phyloP scores from a whole-genome alignment of 2,797 vertebrate genomes.

The Merluccius polli region DNA sequence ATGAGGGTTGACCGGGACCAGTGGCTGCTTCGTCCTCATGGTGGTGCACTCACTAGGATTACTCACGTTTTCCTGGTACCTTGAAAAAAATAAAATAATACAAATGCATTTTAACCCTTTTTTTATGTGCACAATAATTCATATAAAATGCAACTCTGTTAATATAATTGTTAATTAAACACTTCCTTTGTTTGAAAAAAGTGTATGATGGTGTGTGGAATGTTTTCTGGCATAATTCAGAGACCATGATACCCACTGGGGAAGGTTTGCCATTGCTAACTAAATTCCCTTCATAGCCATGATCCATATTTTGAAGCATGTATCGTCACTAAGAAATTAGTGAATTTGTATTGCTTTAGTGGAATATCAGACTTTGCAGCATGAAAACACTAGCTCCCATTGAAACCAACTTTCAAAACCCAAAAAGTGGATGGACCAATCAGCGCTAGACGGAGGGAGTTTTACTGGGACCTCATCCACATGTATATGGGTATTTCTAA shows the following conservation, averaged over 20 bases:
- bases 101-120: background rate
- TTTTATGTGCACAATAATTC: background rate
- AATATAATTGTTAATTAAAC: too few species aligned
- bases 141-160: background rate
- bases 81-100: slow-evolving; percentile 34
- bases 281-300: background rate
- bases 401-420: background rate
- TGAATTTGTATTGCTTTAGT: too few species aligned
- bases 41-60: slow-evolving; percentile 79
- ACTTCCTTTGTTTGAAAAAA: too few species aligned
- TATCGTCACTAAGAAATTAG: too few species aligned
- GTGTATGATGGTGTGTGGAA: background rate
- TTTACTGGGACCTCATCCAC: too few species aligned
- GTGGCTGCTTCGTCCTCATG: slow-evolving; percentile 63
- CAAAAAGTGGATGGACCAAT: background rate
- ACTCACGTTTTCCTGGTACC: slow-evolving; percentile 77
- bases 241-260: background rate
- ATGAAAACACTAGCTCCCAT: background rate
- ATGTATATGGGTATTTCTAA: too few species aligned
- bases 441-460: background rate
- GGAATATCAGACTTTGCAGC: background rate
- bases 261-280: background rate
- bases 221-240: background rate
- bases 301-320: too few species aligned
- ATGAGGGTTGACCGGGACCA: slow-evolving; percentile 72